These are phyloP conservation scores for Thecophora atra DNA, from an alignment of 2,888 invertebrate genomes.

Conservation along the genomic window DNA sequence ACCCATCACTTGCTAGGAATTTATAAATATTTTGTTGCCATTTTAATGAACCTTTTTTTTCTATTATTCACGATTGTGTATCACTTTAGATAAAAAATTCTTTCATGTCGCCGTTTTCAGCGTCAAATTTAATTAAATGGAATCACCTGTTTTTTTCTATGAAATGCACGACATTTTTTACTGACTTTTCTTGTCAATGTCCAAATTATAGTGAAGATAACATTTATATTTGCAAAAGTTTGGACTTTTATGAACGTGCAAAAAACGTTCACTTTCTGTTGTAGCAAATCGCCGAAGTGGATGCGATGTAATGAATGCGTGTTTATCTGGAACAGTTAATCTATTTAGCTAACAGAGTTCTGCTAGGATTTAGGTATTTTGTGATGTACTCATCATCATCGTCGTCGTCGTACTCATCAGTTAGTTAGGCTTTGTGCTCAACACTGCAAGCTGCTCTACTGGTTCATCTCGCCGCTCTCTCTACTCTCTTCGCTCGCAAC, in stretches of 20 bases:
- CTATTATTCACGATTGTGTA: no score
- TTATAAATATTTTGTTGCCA: no score
- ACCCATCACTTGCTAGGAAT: no score
- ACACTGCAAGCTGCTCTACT: conserved; percentile 3
- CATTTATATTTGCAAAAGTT: no score
- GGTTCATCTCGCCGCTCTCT: neutral
- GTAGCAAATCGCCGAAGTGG: neutral
- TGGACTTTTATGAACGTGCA: neutral
- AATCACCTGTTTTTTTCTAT: no score
- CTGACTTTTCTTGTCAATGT: no score
- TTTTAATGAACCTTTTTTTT: no score
- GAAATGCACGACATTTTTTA: no score
- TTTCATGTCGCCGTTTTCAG: no score
- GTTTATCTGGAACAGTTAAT: neutral
- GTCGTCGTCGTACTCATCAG: neutral
- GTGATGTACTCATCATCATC: conserved; percentile 14
- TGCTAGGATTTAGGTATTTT: neutral
- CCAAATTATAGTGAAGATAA: no score
- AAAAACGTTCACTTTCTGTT: neutral
- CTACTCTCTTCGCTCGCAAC: neutral
- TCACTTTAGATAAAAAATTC: no score
- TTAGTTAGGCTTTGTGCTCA: conserved; percentile 14
- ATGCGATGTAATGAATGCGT: neutral
- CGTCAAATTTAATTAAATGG: no score
- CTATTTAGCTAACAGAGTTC: neutral